Evolutionary conservation across 2,888 invertebrate species (phyloP).

Genomic region (Calliopum simillimum): DNA sequence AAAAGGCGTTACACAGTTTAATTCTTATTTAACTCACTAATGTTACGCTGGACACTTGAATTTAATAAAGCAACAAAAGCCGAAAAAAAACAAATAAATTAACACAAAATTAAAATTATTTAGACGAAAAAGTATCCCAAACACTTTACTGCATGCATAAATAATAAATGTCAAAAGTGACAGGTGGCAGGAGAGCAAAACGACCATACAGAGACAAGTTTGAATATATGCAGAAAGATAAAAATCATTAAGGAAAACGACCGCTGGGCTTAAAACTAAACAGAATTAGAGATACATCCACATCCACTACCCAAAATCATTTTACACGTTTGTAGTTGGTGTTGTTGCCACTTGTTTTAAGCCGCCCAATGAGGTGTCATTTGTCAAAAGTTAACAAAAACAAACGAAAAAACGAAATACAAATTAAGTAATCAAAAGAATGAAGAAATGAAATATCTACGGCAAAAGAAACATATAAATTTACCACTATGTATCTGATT

Average conservation of each 20-base stretch:
- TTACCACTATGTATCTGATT: constrained; percentile 7
- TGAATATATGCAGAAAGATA: neutral
- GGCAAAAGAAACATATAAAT: neutral
- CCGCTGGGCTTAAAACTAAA: neutral
- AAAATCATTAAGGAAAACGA: neutral
- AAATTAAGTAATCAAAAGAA: neutral
- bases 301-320: too few relatives aligned
- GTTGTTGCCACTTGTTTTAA: constrained; percentile 24
- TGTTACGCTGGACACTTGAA: neutral
- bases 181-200: neutral
- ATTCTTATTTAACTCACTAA: constrained; percentile 1
- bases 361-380: constrained; percentile 16
- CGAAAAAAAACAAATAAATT: constrained; percentile 8
- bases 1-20: neutral
- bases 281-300: too few relatives aligned
- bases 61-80: constrained; percentile 14
- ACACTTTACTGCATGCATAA: constrained; percentile 3
- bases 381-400: constrained; percentile 13
- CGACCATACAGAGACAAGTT: neutral
- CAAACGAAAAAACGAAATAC: neutral
- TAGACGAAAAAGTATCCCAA: too few relatives aligned
- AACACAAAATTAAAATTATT: constrained; percentile 24
- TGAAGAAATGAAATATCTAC: neutral
- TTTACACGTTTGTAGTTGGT: neutral
- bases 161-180: constrained; percentile 6